These are phyloP conservation scores for Patagioenas fasciata DNA, from an alignment of 2,113 vertebrate genomes.

Conservation along the genomic window DNA sequence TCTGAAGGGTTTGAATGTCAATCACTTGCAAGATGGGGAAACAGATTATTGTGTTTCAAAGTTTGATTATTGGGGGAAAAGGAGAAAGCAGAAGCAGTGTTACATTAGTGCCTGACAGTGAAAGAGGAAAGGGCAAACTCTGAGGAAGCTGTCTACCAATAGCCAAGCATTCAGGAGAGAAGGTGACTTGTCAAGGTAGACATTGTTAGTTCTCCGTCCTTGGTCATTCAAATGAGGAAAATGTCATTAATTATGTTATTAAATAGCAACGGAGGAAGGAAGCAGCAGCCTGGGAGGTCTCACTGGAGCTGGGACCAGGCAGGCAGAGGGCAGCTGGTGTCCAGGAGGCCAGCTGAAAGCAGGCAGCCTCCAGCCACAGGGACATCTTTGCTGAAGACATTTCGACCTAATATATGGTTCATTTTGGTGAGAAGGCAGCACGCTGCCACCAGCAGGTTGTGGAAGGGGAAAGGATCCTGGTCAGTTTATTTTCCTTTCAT, in stretches of 20 bases:
- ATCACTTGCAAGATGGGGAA: not conserved
- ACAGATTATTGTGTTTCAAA: not conserved
- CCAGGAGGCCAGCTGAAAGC: not conserved
- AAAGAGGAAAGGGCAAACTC: not conserved
- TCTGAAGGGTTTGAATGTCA: not conserved
- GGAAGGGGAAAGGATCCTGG: not conserved
- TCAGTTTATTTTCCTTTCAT: not conserved
- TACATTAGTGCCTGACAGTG: not conserved
- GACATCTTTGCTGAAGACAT: not conserved
- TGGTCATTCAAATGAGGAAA: not conserved
- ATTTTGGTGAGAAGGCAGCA: not conserved
- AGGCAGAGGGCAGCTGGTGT: not conserved
- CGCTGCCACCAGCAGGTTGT: not conserved
- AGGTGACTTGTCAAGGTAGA: not conserved
- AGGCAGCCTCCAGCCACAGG: not conserved
- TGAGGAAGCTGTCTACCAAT: not conserved
- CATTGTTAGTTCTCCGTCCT: not conserved
- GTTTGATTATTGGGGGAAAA: not conserved
- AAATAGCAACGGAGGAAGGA: not conserved
- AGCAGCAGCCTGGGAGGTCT: not conserved
- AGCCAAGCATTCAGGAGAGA: not conserved
- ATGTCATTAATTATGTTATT: not conserved
- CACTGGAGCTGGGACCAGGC: not conserved
- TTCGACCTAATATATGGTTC: accelerated
- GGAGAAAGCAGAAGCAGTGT: not conserved